phyloP scores from a whole-genome alignment of 2,888 invertebrate genomes.

The Oxyteleia sp. region DNA sequence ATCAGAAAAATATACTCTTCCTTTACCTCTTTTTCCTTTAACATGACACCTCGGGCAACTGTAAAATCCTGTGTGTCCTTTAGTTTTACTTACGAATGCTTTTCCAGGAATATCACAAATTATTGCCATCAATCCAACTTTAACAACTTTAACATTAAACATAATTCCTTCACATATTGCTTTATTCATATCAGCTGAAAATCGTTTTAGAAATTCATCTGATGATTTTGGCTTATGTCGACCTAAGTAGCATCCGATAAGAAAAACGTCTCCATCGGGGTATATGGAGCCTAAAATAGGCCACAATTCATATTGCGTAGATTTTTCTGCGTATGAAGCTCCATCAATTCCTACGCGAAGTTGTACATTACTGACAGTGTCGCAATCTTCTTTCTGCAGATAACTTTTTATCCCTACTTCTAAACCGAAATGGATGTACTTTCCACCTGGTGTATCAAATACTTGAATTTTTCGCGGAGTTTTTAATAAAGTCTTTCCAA shows the following conservation, averaged over 20 bases:
- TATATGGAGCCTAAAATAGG: slow-evolving; percentile 38
- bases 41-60: slow-evolving; percentile 44
- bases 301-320: slow-evolving; percentile 44
- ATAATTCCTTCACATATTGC: slow-evolving; percentile 2
- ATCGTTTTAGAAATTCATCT: slow-evolving; percentile 16
- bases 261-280: slow-evolving; percentile 23
- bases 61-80: slow-evolving; percentile 44
- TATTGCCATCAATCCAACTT: slow-evolving; percentile 18
- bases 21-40: slow-evolving; percentile 32
- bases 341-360: slow-evolving; percentile 43
- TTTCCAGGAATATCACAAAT: slow-evolving; percentile 44
- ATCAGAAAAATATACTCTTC: slow-evolving; percentile 32
- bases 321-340: slow-evolving; percentile 26
- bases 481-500: slow-evolving; percentile 8
- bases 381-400: background rate
- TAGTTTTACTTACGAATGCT: slow-evolving; percentile 14
- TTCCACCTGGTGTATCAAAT: slow-evolving; percentile 6
- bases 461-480: background rate
- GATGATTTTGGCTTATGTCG: slow-evolving; percentile 24
- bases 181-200: slow-evolving; percentile 15
- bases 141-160: background rate
- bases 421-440: slow-evolving; percentile 18
- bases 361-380: background rate
- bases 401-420: background rate
- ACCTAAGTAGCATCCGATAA: slow-evolving; percentile 41